Base-by-base conservation (phyloP, 30 jellyfish, hydroid and myxozoan species). In the Turritopsis dohrnii region DNA sequence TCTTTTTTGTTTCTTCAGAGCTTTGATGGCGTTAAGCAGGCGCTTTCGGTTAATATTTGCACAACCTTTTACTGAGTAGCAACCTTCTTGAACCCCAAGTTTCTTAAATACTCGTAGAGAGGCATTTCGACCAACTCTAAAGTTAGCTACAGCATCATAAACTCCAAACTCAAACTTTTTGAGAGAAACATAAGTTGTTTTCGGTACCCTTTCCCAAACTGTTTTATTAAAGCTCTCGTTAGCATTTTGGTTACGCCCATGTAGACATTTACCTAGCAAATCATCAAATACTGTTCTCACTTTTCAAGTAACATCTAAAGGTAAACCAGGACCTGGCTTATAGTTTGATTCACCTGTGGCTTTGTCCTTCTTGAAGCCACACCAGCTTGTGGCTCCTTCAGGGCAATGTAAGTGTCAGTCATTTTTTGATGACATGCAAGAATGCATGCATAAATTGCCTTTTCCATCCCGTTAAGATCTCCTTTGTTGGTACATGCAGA, bases 151-250 rank as follows among this genome's bases (percentile, higher is more conserved):
- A 8, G 87, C 88, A 65, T 84, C 91, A 73, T 84, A 84, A 21
- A 71, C 72, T 31, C 89, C 83, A 73, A 54, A 52, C 72, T 53
- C 26, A 71, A 53, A 27, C 8, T 23, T 52, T 24, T 75, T 77
- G 16, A 29, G 21, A 16, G 53, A 66, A 18, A 52, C 79, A 69
- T 19, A 85, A 9, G 52, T 71, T 22, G 29, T 79, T 53, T 86
- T 86, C 16, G 94, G 94, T 23, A 80, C 52, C 4, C 94, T 26
- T 21, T 79, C 85, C 94, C 94, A 86, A 1, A 86, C 31, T 22
- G 66, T 74, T 18, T 66, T 30, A 80, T 86, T 72, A 21, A 66
- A 53, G 23, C 84, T 53, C 21, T 86, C 88, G 29, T 86, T 79
- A 29, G 79, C 52, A 31, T 86, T 86, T 71, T 86, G 94, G 18